Base-by-base conservation (phyloP, 2,888 invertebrate genomes). In the Hoplodrina blanda region DNA sequence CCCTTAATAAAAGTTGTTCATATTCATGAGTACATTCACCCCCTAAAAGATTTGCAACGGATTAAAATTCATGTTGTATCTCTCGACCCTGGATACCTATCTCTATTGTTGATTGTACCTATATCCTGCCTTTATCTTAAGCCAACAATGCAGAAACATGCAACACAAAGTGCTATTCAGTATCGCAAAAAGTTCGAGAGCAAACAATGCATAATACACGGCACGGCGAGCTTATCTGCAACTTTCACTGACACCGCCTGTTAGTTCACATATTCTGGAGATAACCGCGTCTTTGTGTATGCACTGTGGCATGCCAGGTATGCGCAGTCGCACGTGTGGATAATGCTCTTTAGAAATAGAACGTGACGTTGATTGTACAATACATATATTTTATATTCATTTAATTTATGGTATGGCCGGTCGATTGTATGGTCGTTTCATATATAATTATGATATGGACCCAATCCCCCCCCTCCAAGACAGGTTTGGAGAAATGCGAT, bases 201-300 rank as follows among this genome's bases (percentile, higher is more conserved):
- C 52, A 25, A 59, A 78, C 81, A 80, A 69, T 64, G 64, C 63
- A 37, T 20, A 49, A 53, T 17, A 49, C 44, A 54, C n/a, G 17
- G 15, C 30, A 2, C n/a, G 17, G 15, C 20, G 1, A n/a, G 55
- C 52, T 78, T 78, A 82, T 83, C 84, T 78, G 3, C 19, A 70
- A 78, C 82, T 82, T 82, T 82, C 81, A 59, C 84, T 65, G 15
- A 59, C 37, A 59, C 52, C 25, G 46, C 33, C 13, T 25, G 57
- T 71, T 30, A 55, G 53, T 4, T 17, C 44, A 69, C 78, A 81
- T 78, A 74, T 72, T 64, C 82, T 56, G 7, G n/a, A 78, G 78
- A 78, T 81, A 78, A 75, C 56, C 19, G 13, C 11, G 66, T 49
- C 53, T 70, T 60, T 53, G 49, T 65, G 41, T n/a, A 25, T 49